A percentile compares a stretch with the other conserved stretches of the same genome.
Conservation (phyloP, 2,888 invertebrate genomes). For the Drosophila emarginata region DNA sequence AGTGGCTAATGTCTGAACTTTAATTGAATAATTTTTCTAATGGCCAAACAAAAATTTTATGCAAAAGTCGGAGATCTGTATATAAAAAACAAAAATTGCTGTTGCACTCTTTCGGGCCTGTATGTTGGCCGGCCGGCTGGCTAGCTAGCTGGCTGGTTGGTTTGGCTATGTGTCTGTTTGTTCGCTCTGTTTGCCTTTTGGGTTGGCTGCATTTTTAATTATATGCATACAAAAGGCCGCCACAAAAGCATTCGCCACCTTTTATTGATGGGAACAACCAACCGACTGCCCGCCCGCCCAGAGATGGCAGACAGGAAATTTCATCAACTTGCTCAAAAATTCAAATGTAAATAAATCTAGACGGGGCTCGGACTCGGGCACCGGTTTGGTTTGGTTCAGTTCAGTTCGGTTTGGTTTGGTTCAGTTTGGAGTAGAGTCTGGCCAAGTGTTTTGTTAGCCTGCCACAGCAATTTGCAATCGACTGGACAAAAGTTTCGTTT, state of each 20-base stretch:
- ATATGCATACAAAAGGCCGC: slow-evolving; percentile 75
- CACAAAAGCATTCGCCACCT: slow-evolving; percentile 75
- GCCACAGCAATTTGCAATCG: slow-evolving; percentile 77
- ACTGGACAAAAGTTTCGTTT: slow-evolving; percentile 65
- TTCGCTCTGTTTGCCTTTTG: slow-evolving; percentile 59
- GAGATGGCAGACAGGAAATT: slow-evolving; percentile 66
- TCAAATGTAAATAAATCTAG: slow-evolving; percentile 77
- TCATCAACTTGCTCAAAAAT: slow-evolving; percentile 76
- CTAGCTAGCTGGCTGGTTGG: slow-evolving; percentile 39
- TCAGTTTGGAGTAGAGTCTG: slow-evolving; percentile 21
- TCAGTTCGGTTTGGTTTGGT: not conserved
- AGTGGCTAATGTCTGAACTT: slow-evolving; percentile 58
- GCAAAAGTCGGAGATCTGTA: slow-evolving; percentile 56
- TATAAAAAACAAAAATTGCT: slow-evolving; percentile 27
- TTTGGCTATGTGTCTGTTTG: slow-evolving; percentile 36
- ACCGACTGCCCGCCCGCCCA: slow-evolving; percentile 5
- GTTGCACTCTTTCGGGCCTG: slow-evolving; percentile 28
- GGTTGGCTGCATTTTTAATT: slow-evolving; percentile 71
- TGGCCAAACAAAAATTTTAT: slow-evolving; percentile 72
- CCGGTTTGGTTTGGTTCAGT: not conserved
- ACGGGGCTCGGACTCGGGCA: slow-evolving; percentile 29
- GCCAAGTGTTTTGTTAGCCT: slow-evolving; percentile 69
- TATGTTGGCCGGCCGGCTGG: slow-evolving; percentile 33
- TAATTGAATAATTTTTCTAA: slow-evolving; percentile 78
- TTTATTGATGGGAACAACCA: slow-evolving; percentile 60